Base-by-base conservation (phyloP, 2,113 vertebrate genomes). In the Geococcyx californianus region DNA sequence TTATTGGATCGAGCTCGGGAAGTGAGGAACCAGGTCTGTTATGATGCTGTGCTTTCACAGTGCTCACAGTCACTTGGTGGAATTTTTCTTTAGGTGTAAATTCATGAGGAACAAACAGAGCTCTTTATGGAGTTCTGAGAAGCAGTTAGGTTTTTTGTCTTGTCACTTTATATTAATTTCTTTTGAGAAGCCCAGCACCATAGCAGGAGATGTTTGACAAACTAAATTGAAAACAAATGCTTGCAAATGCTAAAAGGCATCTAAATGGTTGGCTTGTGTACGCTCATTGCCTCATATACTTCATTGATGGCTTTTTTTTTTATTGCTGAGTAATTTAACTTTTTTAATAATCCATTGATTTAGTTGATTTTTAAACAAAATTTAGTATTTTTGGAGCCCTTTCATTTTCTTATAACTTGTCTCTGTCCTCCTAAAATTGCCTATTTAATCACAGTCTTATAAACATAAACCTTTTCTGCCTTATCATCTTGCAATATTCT, bases 171-270 rank as follows among this genome's bases (percentile, higher is more conserved):
- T 29, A 15, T 24, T 52, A 42, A 13, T 45, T 54, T 60, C 49
- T 58, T 69, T 34, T 0, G 42, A 40, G 40, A 62, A 24, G n/a
- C 66, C 29, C 47, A 58, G 33, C 55, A 34, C 13, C 8, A 8
- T 52, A 69, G 38, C 34, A 16, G 51, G 44, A 85, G 44, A 11
- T 16, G 10, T 68, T 66, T 70, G 73, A 51, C 78, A 75, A 86
- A 33, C 24, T 38, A 28, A 89, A 87, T 84, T 56, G 63, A 90
- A 92, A 84, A 59, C 86, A 92, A 90, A 87, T 67, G 73, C n/a
- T 78, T 78, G 9, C 10, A 75, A 49, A 38, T 76, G n/a, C 84
- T 77, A 66, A 85, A 87, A 94, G n/a, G 14, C 36, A 40, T 85
- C 49, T 33, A 31, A 89, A 84, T 63, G 52, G 14, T 79, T 82